Base-by-base conservation (phyloP, 2,888 invertebrate species). In the Formica aserva region DNA sequence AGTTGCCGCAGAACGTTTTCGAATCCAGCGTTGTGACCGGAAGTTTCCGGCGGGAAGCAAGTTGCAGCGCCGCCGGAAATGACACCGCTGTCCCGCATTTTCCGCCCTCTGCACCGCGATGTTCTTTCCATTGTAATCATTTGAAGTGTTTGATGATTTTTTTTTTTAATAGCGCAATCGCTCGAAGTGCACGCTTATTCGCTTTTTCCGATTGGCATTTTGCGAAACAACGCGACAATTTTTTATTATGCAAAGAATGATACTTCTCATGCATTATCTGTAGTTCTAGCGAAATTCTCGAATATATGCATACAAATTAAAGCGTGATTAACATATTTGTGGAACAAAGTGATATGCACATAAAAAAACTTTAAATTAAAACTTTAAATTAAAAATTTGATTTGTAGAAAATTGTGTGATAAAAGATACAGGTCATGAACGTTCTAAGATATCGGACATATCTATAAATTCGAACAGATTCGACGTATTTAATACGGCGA, bases 1-100 rank as follows among this genome's bases (percentile, higher is more conserved):
- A 87, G 89, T 90, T 90, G 83, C 84, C 81, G 80, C 74, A n/a
- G 75, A 81, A 80, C 86, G 83, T 86, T 91, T 90, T 86, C 88
- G 86, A 86, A 86, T 85, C 63, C 82, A 85, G 74, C 75, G 52
- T 75, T 71, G 84, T 74, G 85, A 87, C 88, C 89, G 90, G 90
- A 91, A 90, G 87, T 90, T 89, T 83, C 88, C 82, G 85, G 86
- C 81, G 86, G 91, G 90, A 92, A 87, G 88, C 75, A 87, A 88
- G 82, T 84, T 86, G 84, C 86, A 87, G 84, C 75, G 82, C 85
- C 71, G 67, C 75, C 87, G 92, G 92, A 92, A 92, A 91, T 90
- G 86, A 87, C 88, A 81, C 80, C 81, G 83, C 78, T 80, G 74
- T 77, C 74, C 85, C 80, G 85, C 82, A 84, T 89, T 91, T 91